Base-by-base conservation (phyloP, 2,797 vertebrate species). In the Silurus lanzhouensis region DNA sequence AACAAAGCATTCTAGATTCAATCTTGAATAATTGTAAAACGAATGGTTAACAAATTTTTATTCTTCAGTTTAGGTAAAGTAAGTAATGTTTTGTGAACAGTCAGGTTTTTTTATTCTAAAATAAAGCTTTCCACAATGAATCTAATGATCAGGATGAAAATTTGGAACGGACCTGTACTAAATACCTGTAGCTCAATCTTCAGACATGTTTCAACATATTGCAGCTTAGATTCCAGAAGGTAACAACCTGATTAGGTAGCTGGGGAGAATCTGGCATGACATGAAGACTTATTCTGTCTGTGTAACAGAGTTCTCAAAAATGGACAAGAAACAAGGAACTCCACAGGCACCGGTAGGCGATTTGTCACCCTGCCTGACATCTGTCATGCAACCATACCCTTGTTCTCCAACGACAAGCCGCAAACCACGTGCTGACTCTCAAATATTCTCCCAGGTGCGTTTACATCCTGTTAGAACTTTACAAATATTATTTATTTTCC, bases 391-490 rank as follows among this genome's bases (percentile, higher is more conserved):
- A 85, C 93, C 94, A 0, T 94, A 92, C 83, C 93, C 93, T 0
- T 90, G 91, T 0, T 95, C 94, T 13, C 95, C 94, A 0, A 93
- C 93, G 76, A 89, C 93, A 12, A 86, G 90, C 81, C 89, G 78
- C 83, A 95, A 90, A 87, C 19, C 82, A 0, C 88, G 82, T 20
- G 71, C 78, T 4, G 25, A 70, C 0, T 68, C 81, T 27, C 82
- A 3, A 27, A 88, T 67, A 67, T 90, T 61, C 15, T 90, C 93
- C 14, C 81, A 91, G 93, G 93, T 90, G 31, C 52, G 82, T 25
- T 38, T 10, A 70, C 8, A 20, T 57, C 20, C 75, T 20, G 0
- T 2, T 14, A 22, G 1, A 27, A 25, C n/a, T 38, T 68, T 31
- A 25, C 2, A 31, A 31, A 31, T 31, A 31, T 31, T 31, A 31